Base-by-base conservation (phyloP, 2,888 invertebrate genomes). In the Dryobota labecula region DNA sequence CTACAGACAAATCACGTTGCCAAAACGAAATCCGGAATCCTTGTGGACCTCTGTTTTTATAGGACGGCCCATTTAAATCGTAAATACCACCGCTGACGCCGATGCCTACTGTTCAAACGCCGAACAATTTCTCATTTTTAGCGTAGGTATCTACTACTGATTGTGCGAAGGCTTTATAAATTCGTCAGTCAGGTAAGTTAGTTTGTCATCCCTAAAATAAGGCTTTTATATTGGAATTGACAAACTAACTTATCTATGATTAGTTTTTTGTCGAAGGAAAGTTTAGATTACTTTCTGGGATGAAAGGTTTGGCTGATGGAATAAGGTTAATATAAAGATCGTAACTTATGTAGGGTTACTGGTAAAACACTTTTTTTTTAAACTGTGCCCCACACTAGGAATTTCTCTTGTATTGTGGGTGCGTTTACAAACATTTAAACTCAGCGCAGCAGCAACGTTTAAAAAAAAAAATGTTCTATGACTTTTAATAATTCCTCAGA, bases 61-160 rank as follows among this genome's bases (percentile, higher is more conserved):
- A 92, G 92, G 92, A 91, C 86, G 84, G 85, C 73, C 90, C 91
- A 90, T 91, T 91, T 78, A 86, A 89, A 89, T 89, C 86, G 88
- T 88, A 88, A 88, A 91, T 91, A 87, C 87, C 85, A 75, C 85
- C 80, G 85, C 70, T 83, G 49, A 38, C 3, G 20, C 70, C 83
- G 71, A 84, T 78, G 84, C 69, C 84, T 84, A 87, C 87, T 86
- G 85, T 83, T 69, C 63, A 86, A 85, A 84, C 51, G 60, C 61
- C 49, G 36, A 76, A 65, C 47, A 58, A 73, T 81, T 81, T 75
- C 58, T 61, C 30, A 76, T 76, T 82, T 83, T 84, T 64, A 27
- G 47, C 24, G 11, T 8, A 47, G 20, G 45, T 20, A 45, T 45
- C 27, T 13, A 27, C 24, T 18, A 43, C 49, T 54, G 43, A 66